These are phyloP conservation scores for Nasonia giraulti DNA, from an alignment of 1,140 invertebrate genomes.

Conservation along the genomic window DNA sequence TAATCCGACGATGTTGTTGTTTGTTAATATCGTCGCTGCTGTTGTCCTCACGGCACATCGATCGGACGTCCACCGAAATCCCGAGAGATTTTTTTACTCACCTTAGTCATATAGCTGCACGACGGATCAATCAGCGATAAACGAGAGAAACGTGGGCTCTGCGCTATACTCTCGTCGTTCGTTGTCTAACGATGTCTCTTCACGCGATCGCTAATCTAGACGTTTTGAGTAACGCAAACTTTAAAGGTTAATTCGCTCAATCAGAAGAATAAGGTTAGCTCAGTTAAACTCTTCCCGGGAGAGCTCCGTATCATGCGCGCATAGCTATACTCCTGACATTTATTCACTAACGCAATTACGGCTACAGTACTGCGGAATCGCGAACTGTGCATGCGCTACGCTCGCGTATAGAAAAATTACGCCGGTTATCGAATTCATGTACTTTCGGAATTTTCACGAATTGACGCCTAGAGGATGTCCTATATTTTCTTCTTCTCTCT, in stretches of 20 bases:
- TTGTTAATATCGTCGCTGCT: too few species aligned
- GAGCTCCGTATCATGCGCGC: conserved; percentile 38
- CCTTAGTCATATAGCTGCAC: too few species aligned
- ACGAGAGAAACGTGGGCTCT: too few species aligned
- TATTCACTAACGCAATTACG: conserved; percentile 42
- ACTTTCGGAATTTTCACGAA: background rate
- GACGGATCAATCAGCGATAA: too few species aligned
- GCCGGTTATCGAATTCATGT: background rate
- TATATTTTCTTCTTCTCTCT: too few species aligned
- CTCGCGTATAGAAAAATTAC: conserved; percentile 36
- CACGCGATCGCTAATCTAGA: conserved; percentile 51
- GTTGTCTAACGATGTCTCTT: conserved; percentile 47
- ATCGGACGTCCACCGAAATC: too few species aligned
- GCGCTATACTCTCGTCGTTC: background rate
- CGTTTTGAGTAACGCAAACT: conserved; percentile 50
- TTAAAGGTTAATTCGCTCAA: conserved; percentile 54
- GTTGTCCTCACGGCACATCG: too few species aligned
- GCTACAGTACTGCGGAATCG: conserved; percentile 11
- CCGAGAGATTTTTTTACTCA: too few species aligned
- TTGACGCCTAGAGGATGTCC: background rate
- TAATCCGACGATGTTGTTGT: too few species aligned
- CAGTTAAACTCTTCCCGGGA: conserved; percentile 41
- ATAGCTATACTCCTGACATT: conserved; percentile 21
- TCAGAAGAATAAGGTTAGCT: conserved; percentile 55
- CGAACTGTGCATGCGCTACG: background rate